Evolutionary conservation across 1,140 invertebrate genomes (phyloP), one percentile per base, ranked within the genome.

Genomic region (Agrypnia vestita): DNA sequence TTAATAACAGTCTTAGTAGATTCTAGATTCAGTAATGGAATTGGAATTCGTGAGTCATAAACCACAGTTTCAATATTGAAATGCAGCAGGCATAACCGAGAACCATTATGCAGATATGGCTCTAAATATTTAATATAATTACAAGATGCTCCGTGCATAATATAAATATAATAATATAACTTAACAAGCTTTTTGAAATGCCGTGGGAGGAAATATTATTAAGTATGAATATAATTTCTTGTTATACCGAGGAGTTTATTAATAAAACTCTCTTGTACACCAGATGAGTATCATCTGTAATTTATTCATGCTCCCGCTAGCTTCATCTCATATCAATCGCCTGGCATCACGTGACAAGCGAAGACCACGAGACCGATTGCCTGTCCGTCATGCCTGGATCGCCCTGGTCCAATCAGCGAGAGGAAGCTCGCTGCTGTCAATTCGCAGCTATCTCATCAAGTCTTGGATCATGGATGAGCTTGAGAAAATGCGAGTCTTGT

Each of bases 31-130:
- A 25, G 46, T 75, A 75, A 75, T 61, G 72, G 21, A 75, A 75
- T 56, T 25, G 72, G 55, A 9, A 75, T 61, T 75, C 72, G 25
- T 75, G 72, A 75, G 55, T 75, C 72, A 75, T 46, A 75, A 75
- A 56, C 44, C n/a, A 51, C 21, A 15, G 55, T 21, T 64, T 64
- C 61, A 43, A 64, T 44, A 35, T 13, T 64, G 11, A 51, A 51
- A 51, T 51, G 25, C 13, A 13, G 35, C 17, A 15, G 55, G 55
- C 55, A 59, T 11, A 8, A 21, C 55, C 55, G 35, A n/a, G 10
- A 35, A 10, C 25, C 19, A 25, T 43, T 64, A 43, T 64, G 61
- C 35, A 64, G 61, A 64, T 43, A 43, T 35, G 25, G 35, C 61
- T 35, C 61, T 64, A 19, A 43, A 64, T 64, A 64, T 44, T 64